A percentile compares a stretch with the other conserved stretches of the same genome.
These are phyloP conservation scores for Urocitellus parryii DNA, from an alignment of 2,113 vertebrate species.

Conservation along the genomic window DNA sequence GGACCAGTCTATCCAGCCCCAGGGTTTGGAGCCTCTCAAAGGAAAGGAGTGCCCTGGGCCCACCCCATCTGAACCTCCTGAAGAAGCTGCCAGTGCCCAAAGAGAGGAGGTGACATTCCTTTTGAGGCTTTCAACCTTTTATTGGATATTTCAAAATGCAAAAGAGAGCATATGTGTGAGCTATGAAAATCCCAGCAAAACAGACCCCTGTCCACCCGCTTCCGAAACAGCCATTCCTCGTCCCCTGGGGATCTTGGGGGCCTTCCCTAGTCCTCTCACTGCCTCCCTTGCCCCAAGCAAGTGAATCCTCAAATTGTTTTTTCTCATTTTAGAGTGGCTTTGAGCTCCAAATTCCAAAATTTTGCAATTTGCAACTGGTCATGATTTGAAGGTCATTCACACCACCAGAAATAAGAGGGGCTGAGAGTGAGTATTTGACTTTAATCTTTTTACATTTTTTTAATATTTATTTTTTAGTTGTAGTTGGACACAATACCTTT, in stretches of 20 bases:
- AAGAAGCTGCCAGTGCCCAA: neutral
- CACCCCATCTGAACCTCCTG: neutral
- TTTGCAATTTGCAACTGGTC: neutral
- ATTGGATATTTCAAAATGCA: neutral
- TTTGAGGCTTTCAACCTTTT: neutral
- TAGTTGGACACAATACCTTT: no score
- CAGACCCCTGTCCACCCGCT: neutral
- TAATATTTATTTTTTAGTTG: no score
- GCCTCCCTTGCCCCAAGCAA: neutral
- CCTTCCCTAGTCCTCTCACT: neutral
- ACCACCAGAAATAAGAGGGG: neutral
- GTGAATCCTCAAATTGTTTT: neutral
- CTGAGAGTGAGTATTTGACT: conserved; percentile 45
- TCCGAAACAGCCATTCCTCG: neutral
- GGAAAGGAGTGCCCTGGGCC: no score
- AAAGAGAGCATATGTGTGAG: neutral
- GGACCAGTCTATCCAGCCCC: neutral
- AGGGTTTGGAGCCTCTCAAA: neutral
- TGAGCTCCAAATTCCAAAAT: neutral
- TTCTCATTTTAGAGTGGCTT: neutral
- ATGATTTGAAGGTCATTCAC: neutral
- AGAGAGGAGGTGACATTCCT: neutral
- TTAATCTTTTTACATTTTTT: conserved; percentile 39
- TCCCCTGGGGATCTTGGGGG: neutral
- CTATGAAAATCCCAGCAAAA: neutral